Percentiles rank a stretch among this genome's conserved stretches.
These are phyloP conservation scores for Macrobrachium rosenbergii DNA, from an alignment of 1,140 invertebrate genomes.

Conservation along the genomic window DNA sequence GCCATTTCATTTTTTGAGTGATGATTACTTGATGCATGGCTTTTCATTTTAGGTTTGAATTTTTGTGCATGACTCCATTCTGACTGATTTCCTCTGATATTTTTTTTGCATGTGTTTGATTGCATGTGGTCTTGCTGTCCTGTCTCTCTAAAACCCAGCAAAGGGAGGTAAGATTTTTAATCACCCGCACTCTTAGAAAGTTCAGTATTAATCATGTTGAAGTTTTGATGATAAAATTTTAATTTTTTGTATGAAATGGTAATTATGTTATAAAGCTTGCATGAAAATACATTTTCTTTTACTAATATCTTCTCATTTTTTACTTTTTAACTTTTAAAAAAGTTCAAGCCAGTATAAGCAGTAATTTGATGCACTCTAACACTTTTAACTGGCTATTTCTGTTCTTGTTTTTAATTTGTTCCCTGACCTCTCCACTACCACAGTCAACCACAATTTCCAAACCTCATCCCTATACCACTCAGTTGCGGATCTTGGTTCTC, in stretches of 20 bases:
- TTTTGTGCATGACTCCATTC: slow-evolving; percentile 23
- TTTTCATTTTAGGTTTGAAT: slow-evolving; percentile 9
- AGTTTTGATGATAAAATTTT: background rate
- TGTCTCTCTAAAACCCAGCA: slow-evolving; percentile 2
- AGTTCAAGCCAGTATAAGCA: background rate
- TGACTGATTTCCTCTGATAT: background rate
- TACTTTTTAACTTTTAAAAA: background rate
- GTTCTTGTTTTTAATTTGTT: background rate
- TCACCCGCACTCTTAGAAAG: background rate
- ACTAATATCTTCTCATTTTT: slow-evolving; percentile 51
- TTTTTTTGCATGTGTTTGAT: slow-evolving; percentile 32
- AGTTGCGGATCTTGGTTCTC: slow-evolving; percentile 32
- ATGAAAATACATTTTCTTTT: slow-evolving; percentile 23
- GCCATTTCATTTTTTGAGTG: slow-evolving; percentile 25
- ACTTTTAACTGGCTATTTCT: slow-evolving; percentile 1
- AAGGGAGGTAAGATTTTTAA: slow-evolving; percentile 32
- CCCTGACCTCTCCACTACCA: slow-evolving; percentile 15
- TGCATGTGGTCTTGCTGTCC: slow-evolving; percentile 28
- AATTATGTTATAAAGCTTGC: slow-evolving; percentile 33
- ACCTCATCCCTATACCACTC: background rate
- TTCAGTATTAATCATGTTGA: background rate
- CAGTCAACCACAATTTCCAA: slow-evolving; percentile 11
- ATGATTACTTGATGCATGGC: slow-evolving; percentile 41
- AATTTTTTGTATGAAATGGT: background rate
- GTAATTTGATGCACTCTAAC: background rate